Conservation (phyloP, 1,140 invertebrate species). For the Drosophila littoralis region DNA sequence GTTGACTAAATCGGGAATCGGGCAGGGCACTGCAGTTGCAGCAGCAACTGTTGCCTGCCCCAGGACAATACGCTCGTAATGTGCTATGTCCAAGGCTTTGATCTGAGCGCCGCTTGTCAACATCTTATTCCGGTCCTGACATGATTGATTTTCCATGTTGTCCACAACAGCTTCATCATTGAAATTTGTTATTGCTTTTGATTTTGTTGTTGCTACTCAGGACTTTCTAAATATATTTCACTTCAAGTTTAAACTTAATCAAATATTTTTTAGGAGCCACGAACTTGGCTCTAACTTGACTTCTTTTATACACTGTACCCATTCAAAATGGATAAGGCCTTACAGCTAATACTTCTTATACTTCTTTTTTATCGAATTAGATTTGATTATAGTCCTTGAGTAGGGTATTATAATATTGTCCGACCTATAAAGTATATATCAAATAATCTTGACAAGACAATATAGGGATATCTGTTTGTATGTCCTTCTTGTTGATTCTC, state of each 20-base stretch:
- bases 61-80: conserved; percentile 65
- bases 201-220: not conserved
- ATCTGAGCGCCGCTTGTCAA: conserved; percentile 69
- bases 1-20: not conserved
- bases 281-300: too few relatives aligned
- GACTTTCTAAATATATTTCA: conserved; percentile 70
- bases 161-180: conserved; percentile 26
- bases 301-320: too few relatives aligned
- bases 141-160: conserved; percentile 77
- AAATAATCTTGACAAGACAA: too few relatives aligned
- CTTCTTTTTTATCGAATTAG: too few relatives aligned
- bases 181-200: conserved; percentile 29
- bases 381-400: too few relatives aligned
- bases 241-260: conserved; percentile 2
- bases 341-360: too few relatives aligned
- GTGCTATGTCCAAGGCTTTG: conserved; percentile 51
- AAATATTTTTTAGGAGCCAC: too few relatives aligned
- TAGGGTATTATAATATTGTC: too few relatives aligned
- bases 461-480: too few relatives aligned
- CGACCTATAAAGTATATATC: too few relatives aligned
- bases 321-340: too few relatives aligned
- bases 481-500: too few relatives aligned
- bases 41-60: conserved; percentile 1
- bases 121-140: conserved; percentile 73
- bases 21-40: not conserved